Conservation (phyloP, 2,888 invertebrate species). For the Nowickia ferox region DNA sequence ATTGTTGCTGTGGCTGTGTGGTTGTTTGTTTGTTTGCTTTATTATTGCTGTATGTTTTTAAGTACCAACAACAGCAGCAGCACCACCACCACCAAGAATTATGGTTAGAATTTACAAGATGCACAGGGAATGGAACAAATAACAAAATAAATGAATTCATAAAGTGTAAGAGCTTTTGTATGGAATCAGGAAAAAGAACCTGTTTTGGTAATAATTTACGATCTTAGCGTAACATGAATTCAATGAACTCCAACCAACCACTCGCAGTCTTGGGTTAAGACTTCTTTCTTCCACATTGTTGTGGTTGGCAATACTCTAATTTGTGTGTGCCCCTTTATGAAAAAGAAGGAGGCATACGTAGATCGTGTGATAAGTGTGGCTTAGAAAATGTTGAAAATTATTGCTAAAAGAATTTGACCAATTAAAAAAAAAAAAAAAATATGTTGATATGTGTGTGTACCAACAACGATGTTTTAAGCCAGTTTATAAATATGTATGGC, state of each 20-base stretch:
- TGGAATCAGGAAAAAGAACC: slow-evolving; percentile 71
- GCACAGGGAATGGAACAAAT: slow-evolving; percentile 23
- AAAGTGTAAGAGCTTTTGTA: slow-evolving; percentile 12
- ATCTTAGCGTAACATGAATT: slow-evolving; percentile 65
- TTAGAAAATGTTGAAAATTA: neutral
- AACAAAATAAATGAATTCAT: slow-evolving; percentile 31
- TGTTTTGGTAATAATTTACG: slow-evolving; percentile 71
- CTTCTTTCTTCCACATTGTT: neutral
- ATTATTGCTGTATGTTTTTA: neutral
- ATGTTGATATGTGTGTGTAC: neutral
- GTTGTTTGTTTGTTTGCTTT: slow-evolving; percentile 11
- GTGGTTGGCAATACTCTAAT: slow-evolving; percentile 16
- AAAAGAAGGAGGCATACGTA: neutral
- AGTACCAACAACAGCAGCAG: slow-evolving; percentile 5
- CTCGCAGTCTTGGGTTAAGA: slow-evolving; percentile 19
- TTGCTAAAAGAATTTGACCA: too few species aligned
- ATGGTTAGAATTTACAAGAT: slow-evolving; percentile 43
- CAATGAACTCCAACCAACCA: slow-evolving; percentile 66
- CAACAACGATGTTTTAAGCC: neutral
- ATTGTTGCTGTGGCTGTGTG: neutral
- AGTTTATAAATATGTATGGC: too few species aligned
- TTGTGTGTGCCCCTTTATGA: slow-evolving; percentile 18
- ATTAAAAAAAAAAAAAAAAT: too few species aligned
- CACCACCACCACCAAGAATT: slow-evolving; percentile 25
- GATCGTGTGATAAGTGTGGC: neutral